Base-by-base conservation (phyloP, 2,888 invertebrate species). In the Pyrocoelia pectoralis region DNA sequence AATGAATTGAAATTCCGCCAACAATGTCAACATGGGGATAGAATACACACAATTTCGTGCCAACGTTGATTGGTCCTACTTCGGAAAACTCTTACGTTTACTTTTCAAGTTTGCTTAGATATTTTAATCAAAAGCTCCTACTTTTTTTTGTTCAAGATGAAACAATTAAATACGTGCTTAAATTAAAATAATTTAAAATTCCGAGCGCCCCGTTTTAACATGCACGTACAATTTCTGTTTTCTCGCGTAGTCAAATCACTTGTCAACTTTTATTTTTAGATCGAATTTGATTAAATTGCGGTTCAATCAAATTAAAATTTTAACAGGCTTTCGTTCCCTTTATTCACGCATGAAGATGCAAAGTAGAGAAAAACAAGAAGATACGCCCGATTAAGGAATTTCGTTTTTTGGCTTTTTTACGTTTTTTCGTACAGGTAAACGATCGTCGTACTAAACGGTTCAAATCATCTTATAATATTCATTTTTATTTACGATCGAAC, bases 1-100 rank as follows among this genome's bases (percentile, higher is more conserved):
- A 80, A 80, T 80, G 80, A 80, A 80, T 80, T 79, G 80, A 78
- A 80, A 79, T 79, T 79, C 79, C 75, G 74, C 73, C 75, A 77
- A 79, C 79, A 80, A 77, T 80, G 80, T 81, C 81, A 81, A 81
- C 80, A 80, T 70, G 72, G 69, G 72, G 73, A 71, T 64, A 68
- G 68, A 71, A 68, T 68, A 72, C 68, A 73, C 71, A 78, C 77
- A 78, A 79, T 78, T 76, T 77, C 76, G 77, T 79, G 75, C 73
- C 70, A 70, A 67, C 70, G 72, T 73, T 77, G 79, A 79, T 79
- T 80, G 80, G 65, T 67, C 66, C 68, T 70, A 67, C 51, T 61
- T 56, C 49, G 24, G 24, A 24, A 24, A 72, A 74, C 74, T 76
- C n/a, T 73, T 74, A 70, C 76, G 77, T 79, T 78, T 78, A 78